Percentiles rank a stretch among this genome's conserved stretches.
Conservation (phyloP, 2,113 vertebrate genomes). For the Tragelaphus buxtoni region DNA sequence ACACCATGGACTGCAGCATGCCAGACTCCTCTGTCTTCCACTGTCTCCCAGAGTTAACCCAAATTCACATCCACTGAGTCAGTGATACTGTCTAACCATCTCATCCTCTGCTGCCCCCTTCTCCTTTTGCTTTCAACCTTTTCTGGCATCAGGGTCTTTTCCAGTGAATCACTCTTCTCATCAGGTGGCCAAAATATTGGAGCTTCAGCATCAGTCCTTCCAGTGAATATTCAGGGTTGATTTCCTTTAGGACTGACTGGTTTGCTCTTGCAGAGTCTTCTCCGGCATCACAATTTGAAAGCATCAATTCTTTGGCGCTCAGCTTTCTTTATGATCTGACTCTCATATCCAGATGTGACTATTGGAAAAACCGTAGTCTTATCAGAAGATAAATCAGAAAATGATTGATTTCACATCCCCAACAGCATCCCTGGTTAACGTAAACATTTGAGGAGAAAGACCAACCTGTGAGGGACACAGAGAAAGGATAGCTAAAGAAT, state of each 20-base stretch:
- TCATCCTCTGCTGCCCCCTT: not conserved
- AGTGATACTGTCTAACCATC: not conserved
- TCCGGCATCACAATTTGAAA: not conserved
- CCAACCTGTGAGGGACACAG: not conserved
- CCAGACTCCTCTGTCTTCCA: not conserved
- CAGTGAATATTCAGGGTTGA: not conserved
- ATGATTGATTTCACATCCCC: not conserved
- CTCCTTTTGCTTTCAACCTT: not conserved
- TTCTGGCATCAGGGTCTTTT: not conserved
- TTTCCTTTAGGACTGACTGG: not conserved
- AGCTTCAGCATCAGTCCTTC: not conserved
- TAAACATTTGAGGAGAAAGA: constrained; percentile 1
- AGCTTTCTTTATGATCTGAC: not conserved
- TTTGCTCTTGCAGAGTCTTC: not conserved
- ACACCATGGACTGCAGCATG: not conserved
- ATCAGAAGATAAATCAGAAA: not conserved
- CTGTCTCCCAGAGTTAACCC: not conserved
- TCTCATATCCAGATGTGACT: not conserved
- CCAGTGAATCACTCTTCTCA: not conserved
- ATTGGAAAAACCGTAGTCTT: not conserved
- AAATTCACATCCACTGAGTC: not conserved
- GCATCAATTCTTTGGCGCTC: not conserved
- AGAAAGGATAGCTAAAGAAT: not conserved
- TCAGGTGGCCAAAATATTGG: not conserved
- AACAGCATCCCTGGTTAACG: not conserved